Conservation (phyloP, 2,113 vertebrate genomes). For the Caretta caretta region DNA sequence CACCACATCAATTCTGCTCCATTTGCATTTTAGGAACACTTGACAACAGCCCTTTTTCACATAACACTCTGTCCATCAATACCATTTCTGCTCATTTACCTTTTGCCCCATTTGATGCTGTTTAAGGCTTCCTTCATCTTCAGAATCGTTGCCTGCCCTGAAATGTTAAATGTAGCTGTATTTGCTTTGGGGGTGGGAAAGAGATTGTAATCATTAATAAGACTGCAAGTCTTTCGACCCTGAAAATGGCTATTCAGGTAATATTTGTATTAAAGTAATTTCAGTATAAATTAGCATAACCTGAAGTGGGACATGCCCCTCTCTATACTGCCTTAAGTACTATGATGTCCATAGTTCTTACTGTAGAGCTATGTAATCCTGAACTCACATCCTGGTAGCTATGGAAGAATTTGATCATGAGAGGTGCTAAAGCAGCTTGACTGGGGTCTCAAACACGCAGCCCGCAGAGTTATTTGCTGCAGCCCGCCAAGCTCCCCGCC, state of each 20-base stretch:
- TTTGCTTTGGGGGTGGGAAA: not conserved
- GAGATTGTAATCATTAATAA: not conserved
- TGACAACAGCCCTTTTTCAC: not conserved
- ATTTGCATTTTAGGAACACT: not conserved
- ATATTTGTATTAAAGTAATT: not conserved
- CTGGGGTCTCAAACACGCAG: no score
- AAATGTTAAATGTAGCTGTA: not conserved
- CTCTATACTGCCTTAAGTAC: not conserved
- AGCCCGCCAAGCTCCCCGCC: no score
- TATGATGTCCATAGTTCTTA: not conserved
- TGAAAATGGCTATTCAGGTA: not conserved
- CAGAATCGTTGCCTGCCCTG: rapidly evolving
- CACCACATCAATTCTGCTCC: not conserved
- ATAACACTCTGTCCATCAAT: not conserved
- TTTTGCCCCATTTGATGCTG: rapidly evolving
- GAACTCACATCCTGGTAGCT: not conserved
- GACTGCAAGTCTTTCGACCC: not conserved
- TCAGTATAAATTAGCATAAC: not conserved
- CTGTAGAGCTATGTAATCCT: not conserved
- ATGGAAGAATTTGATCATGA: not conserved
- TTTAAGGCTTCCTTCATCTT: no score
- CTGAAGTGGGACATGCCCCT: not conserved
- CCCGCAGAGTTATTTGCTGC: no score
- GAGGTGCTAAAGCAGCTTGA: not conserved
- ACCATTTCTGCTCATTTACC: rapidly evolving